These are phyloP conservation scores for Picus viridis DNA, from an alignment of 2,797 vertebrate species.

Conservation along the genomic window DNA sequence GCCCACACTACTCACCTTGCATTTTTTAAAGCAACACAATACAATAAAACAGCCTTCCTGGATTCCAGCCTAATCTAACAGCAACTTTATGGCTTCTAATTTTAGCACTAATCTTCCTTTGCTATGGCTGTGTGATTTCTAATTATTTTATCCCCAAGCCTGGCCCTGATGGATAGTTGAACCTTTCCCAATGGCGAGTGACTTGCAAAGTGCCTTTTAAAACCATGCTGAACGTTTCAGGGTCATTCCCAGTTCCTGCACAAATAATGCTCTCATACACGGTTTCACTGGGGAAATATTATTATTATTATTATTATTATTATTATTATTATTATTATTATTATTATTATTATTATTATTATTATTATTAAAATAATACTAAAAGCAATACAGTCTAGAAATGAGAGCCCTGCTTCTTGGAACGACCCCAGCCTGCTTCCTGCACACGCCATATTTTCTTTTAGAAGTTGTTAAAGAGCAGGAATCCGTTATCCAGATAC, in stretches of 20 bases:
- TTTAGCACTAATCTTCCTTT: conserved; percentile 75
- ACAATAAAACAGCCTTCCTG: conserved; percentile 13
- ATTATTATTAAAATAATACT: conserved; percentile 44
- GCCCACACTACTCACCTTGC: background rate
- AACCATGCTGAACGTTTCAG: conserved; percentile 64
- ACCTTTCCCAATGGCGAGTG: conserved; percentile 68
- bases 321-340: too few species aligned
- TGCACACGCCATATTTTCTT: conserved; percentile 60
- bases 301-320: conserved; percentile 42
- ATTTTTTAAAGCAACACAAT: background rate
- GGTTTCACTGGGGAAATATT: conserved; percentile 30
- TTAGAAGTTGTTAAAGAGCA: conserved; percentile 73
- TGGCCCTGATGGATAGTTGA: conserved; percentile 75
- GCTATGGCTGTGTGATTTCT: conserved; percentile 79
- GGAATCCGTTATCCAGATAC: conserved; percentile 77
- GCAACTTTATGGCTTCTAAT: conserved; percentile 73
- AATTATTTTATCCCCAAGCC: conserved; percentile 81
- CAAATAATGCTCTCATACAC: conserved; percentile 55
- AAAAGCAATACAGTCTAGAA: conserved; percentile 26
- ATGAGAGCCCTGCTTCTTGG: conserved; percentile 61
- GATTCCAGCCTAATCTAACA: conserved; percentile 56
- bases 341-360: too few species aligned
- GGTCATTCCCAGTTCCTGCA: conserved; percentile 70
- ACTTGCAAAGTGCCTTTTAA: conserved; percentile 73
- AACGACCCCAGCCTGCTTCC: conserved; percentile 60